These are phyloP conservation scores for Idaea straminata DNA, from an alignment of 2,888 invertebrate genomes.

Conservation along the genomic window DNA sequence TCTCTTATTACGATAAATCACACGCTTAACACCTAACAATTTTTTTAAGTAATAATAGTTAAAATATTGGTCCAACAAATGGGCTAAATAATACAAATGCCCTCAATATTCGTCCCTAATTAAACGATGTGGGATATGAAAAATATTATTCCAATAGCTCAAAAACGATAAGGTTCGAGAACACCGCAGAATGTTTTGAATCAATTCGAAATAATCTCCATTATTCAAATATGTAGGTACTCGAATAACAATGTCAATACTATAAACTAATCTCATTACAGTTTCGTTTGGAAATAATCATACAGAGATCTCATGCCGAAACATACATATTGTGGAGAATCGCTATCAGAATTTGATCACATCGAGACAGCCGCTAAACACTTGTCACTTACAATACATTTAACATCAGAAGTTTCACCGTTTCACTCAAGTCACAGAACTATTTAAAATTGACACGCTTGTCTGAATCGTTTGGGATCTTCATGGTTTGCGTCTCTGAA, in stretches of 20 bases:
- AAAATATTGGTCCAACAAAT: conserved; percentile 81
- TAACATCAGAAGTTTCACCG: conserved; percentile 49
- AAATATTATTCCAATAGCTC: conserved; percentile 79
- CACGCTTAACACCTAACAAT: conserved; percentile 81
- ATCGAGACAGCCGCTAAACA: conserved; percentile 71
- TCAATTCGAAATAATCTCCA: conserved; percentile 75
- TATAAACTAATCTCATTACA: conserved; percentile 78
- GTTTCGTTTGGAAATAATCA: conserved; percentile 74
- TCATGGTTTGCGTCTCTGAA: conserved; percentile 46
- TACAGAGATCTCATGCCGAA: conserved; percentile 70
- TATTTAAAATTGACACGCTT: conserved; percentile 67
- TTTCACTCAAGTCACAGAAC: conserved; percentile 50
- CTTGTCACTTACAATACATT: conserved; percentile 54
- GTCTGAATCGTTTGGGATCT: conserved; percentile 40
- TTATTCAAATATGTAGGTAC: conserved; percentile 66
- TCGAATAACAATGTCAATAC: conserved; percentile 80
- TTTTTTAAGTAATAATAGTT: conserved; percentile 79
- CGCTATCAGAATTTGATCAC: conserved; percentile 65
- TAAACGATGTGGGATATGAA: conserved; percentile 80
- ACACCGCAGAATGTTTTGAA: conserved; percentile 64
- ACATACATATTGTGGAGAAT: conserved; percentile 45
- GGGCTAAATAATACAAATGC: conserved; percentile 81
- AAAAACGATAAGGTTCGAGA: conserved; percentile 78
- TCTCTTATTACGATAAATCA: conserved; percentile 79
- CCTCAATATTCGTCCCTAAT: conserved; percentile 80